Percentiles rank a stretch among this genome's conserved stretches.
These are phyloP conservation scores for Agriopis leucophaearia DNA, from an alignment of 2,888 invertebrate species.

Conservation along the genomic window DNA sequence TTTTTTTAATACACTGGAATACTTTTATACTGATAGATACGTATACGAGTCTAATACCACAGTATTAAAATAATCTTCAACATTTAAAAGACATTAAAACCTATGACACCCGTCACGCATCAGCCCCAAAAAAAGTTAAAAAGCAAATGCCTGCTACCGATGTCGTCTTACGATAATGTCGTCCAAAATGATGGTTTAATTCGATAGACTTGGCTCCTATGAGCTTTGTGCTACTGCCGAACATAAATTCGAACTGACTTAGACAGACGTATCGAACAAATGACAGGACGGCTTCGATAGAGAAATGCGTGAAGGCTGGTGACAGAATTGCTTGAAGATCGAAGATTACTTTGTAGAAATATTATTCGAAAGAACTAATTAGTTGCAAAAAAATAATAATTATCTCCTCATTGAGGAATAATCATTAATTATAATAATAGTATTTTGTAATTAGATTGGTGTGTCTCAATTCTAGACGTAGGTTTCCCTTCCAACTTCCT, in stretches of 20 bases:
- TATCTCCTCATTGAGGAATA: no score
- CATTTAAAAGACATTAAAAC: conserved; percentile 46
- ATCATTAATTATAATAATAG: no score
- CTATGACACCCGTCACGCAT: conserved; percentile 57
- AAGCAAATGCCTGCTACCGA: conserved; percentile 68
- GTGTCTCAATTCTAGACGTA: no score
- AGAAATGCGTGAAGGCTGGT: conserved; percentile 38
- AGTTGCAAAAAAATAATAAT: neutral
- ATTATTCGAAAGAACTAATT: neutral
- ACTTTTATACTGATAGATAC: neutral
- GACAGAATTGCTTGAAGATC: conserved; percentile 33
- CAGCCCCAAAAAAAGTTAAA: conserved; percentile 63
- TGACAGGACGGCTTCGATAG: conserved; percentile 48
- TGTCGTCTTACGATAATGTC: conserved; percentile 73
- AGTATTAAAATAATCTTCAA: conserved; percentile 39
- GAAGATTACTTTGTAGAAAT: conserved; percentile 1
- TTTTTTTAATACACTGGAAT: neutral
- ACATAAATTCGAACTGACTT: conserved; percentile 67
- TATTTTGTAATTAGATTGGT: no score
- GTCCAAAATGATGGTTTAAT: conserved; percentile 74
- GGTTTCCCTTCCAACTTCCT: no score
- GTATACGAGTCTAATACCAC: neutral
- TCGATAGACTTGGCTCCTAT: conserved; percentile 62
- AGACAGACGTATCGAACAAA: conserved; percentile 61
- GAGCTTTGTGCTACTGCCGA: conserved; percentile 65